These are phyloP conservation scores for Campylorhamphus procurvoides DNA, from an alignment of 2,113 vertebrate species.

Conservation along the genomic window DNA sequence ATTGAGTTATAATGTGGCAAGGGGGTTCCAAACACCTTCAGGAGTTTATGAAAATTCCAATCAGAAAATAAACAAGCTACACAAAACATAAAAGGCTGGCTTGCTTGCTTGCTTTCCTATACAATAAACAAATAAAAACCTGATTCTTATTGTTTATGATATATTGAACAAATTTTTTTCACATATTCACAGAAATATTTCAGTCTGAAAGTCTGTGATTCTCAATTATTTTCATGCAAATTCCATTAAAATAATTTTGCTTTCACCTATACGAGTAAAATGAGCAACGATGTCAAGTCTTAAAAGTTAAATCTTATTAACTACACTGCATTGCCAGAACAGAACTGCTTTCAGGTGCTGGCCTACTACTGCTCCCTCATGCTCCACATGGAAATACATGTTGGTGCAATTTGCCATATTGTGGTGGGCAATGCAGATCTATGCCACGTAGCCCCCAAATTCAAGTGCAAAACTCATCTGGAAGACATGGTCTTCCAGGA, in stretches of 20 bases:
- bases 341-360: background rate
- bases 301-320: background rate
- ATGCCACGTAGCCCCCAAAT: no score
- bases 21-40: background rate
- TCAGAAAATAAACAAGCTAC: background rate
- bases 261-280: background rate
- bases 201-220: background rate
- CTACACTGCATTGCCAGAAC: background rate
- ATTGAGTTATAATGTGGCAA: background rate
- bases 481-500: background rate
- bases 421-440: background rate
- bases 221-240: background rate
- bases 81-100: background rate
- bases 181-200: background rate
- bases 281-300: background rate
- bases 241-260: background rate
- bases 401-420: background rate
- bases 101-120: background rate
- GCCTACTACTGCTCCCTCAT: background rate
- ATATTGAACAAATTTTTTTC: background rate
- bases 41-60: background rate
- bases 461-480: background rate
- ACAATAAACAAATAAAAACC: background rate
- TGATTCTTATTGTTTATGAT: background rate
- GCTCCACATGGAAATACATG: background rate